Evolutionary conservation across 2,888 invertebrate genomes (phyloP).

Genomic region (Caenorhabditis sp.): DNA sequence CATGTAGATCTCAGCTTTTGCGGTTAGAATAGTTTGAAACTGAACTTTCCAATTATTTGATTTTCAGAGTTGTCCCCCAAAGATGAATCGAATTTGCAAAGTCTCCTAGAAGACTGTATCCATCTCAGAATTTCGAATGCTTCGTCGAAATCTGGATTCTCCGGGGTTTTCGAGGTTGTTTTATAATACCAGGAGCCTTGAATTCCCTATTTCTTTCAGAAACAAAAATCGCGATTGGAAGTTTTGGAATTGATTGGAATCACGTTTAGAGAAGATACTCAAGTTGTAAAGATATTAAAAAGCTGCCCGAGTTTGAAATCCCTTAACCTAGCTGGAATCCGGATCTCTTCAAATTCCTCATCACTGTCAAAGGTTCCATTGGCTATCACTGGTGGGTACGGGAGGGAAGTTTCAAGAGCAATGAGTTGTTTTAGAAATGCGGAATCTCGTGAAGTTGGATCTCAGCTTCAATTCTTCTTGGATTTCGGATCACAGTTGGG

Average conservation of each 20-base stretch:
- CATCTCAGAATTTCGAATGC: neutral
- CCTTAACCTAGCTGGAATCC: constrained; percentile 34
- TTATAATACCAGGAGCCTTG: too few species aligned
- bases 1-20: constrained; percentile 10
- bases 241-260: constrained; percentile 6
- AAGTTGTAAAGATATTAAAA: constrained; percentile 28
- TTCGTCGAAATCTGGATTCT: constrained; percentile 25
- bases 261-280: constrained; percentile 20
- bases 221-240: constrained; percentile 3
- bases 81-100: constrained; percentile 25
- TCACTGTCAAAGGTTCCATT: neutral
- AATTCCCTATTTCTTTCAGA: constrained; percentile 21
- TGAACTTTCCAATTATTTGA: neutral
- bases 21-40: constrained; percentile 9
- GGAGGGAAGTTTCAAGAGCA: neutral
- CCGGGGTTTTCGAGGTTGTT: constrained; percentile 24
- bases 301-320: constrained; percentile 25
- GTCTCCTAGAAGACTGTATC: constrained; percentile 9
- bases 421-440: constrained; percentile 22
- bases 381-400: neutral
- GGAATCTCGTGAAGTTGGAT: constrained; percentile 30
- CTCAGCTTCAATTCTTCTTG: constrained; percentile 41
- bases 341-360: neutral
- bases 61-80: constrained; percentile 24
- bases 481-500: constrained; percentile 30